Evolutionary conservation across 2,888 invertebrate species (phyloP), one percentile per base, ranked within the genome.

Genomic region (Ariolimax columbianus): DNA sequence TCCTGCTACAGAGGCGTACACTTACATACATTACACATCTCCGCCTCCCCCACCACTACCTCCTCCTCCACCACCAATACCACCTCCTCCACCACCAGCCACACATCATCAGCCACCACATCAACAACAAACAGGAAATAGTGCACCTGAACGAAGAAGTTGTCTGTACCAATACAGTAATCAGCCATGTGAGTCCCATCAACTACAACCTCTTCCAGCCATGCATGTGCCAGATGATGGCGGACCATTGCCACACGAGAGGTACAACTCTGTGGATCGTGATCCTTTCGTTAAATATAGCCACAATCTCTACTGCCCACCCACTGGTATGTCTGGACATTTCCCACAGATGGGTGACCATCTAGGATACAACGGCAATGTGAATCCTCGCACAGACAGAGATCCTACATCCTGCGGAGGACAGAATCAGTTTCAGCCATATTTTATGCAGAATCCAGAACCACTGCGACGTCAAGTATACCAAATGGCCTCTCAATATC

Each of bases 401-500:
- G 63, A 73, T 14, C 26, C 63, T 1, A 6, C 75, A 11, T 9
- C 66, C 33, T 59, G 40, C 43, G 23, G 63, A 0, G 63, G 63
- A 30, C 72, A 72, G 51, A 70, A 36, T 43, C 82, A 82, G 40
- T 43, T 75, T 47, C 75, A 75, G 7, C 63, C 82, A 14, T 82
- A 82, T 19, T 70, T 75, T 23, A 63, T 82, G 43, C 30, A 75
- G 19, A 82, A 66, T 47, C 82, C 55, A 19, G 82, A 63, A 63
- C 82, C 82, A 23, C 75, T 82, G 26, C 36, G 75, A 23, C 59
- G 36, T 30, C 82, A 82, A 30, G 82, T 82, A 14, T 82, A 73
- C 59, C 82, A 82, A 9, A 73, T 82, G 73, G 82, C 82, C 19
- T 82, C 82, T 26, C 82, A 82, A 47, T 82, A 82, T n/a, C 82